A percentile compares a stretch with the other conserved stretches of the same genome.
Evolutionary conservation across 2,797 vertebrate species (phyloP).

Genomic region (Megaceryle alcyon): DNA sequence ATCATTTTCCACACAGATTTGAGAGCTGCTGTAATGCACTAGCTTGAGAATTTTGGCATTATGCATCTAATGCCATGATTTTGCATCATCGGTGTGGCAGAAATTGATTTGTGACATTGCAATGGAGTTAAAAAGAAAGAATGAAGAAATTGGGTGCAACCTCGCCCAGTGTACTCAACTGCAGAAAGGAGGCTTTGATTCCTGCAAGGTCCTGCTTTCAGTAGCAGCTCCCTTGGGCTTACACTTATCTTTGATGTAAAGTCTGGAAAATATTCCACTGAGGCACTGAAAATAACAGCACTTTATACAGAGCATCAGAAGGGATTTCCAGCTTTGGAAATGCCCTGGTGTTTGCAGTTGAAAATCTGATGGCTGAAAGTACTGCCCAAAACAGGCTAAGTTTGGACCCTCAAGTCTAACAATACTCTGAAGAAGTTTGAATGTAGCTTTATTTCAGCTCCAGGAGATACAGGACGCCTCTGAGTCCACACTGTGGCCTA

Average conservation of each 20-base stretch:
- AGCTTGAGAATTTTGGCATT: neutral
- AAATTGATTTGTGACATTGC: neutral
- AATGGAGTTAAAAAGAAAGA: neutral
- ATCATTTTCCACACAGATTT: neutral
- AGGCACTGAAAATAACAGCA: neutral
- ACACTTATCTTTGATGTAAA: neutral
- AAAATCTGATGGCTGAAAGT: neutral
- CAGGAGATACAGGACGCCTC: neutral
- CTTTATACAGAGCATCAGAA: neutral
- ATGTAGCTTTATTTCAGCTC: neutral
- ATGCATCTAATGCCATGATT: neutral
- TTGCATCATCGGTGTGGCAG: neutral
- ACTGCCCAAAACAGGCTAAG: too few species aligned
- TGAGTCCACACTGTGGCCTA: neutral
- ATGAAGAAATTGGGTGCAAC: neutral
- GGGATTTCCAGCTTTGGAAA: neutral
- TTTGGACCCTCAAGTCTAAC: too few species aligned
- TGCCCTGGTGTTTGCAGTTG: neutral
- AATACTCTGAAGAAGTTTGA: neutral
- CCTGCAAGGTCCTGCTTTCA: neutral
- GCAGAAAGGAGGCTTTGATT: neutral
- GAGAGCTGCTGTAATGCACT: neutral
- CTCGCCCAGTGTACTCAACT: neutral
- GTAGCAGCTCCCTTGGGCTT: neutral
- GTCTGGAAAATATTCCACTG: neutral